phyloP scores from a whole-genome alignment of 2,888 invertebrate species.

The Catotricha subobsoleta region DNA sequence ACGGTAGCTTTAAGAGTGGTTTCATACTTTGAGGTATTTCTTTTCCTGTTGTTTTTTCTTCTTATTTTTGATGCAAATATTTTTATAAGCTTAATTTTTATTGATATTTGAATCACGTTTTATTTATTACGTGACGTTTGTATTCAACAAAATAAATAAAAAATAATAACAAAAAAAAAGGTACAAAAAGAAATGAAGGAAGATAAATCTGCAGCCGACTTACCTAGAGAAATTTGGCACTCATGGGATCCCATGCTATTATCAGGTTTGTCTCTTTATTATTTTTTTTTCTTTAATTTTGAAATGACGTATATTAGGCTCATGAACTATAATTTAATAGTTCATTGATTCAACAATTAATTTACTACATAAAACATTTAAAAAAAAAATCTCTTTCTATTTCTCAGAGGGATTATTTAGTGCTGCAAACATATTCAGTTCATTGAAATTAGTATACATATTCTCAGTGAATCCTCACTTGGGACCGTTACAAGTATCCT shows the following conservation, averaged over 20 bases:
- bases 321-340: not conserved
- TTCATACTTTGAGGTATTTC: conserved; percentile 74
- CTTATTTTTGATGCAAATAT: too few species aligned
- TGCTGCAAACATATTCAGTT: conserved; percentile 94
- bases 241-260: conserved; percentile 48
- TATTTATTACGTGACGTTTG: too few species aligned
- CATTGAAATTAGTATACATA: conserved; percentile 90
- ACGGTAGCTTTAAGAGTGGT: conserved; percentile 89
- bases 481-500: conserved; percentile 88
- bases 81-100: too few species aligned
- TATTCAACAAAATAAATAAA: too few species aligned
- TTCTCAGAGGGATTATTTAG: conserved; percentile 91
- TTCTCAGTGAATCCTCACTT: conserved; percentile 95
- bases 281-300: not conserved
- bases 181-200: conserved; percentile 54
- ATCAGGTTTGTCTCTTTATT: conserved; percentile 35
- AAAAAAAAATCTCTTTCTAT: conserved; percentile 1
- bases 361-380: too few species aligned
- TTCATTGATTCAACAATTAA: not conserved
- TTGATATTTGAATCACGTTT: too few species aligned
- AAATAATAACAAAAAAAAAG: too few species aligned
- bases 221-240: conserved; percentile 79
- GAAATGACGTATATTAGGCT: not conserved
- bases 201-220: conserved; percentile 38
- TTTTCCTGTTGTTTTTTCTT: too few species aligned